Evolutionary conservation across 2,888 invertebrate species (phyloP).

Genomic region (Catocala nupta): DNA sequence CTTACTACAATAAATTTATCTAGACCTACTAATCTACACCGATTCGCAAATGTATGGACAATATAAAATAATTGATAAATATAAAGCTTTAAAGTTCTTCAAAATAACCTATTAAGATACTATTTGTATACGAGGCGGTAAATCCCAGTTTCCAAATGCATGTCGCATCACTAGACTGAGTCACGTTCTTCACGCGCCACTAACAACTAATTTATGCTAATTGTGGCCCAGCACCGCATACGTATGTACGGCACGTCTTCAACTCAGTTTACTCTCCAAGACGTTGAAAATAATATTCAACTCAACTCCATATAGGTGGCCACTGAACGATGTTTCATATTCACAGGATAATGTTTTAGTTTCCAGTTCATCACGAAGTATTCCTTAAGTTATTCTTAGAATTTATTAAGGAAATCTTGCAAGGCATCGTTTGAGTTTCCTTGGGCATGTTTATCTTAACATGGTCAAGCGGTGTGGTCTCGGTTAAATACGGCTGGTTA

Average conservation of each 20-base stretch:
- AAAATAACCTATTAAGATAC: no score
- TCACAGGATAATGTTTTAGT: slow-evolving; percentile 27
- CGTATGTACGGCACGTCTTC: slow-evolving; percentile 78
- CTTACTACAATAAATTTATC: no score
- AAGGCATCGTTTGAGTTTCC: background rate
- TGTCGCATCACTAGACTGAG: slow-evolving; percentile 59
- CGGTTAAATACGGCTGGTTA: no score
- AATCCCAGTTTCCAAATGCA: slow-evolving; percentile 29
- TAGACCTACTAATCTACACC: no score
- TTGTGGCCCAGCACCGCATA: slow-evolving; percentile 68
- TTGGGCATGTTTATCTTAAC: slow-evolving; percentile 1
- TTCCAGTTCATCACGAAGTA: slow-evolving; percentile 9
- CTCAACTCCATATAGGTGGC: slow-evolving; percentile 45
- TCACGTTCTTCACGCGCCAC: slow-evolving; percentile 84
- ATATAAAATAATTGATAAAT: no score
- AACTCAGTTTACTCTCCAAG: slow-evolving; percentile 65
- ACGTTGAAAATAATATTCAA: slow-evolving; percentile 54
- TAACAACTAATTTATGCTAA: slow-evolving; percentile 84
- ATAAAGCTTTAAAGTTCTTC: no score
- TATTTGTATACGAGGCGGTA: no score
- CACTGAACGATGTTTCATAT: slow-evolving; percentile 24
- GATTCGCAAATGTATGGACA: no score
- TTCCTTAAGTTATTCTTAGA: background rate
- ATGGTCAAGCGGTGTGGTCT: no score
- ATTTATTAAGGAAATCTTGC: slow-evolving; percentile 1